A percentile compares a stretch with the other conserved stretches of the same genome.
phyloP scores from a whole-genome alignment of 2,113 vertebrate genomes.

The Paradisaea rubra region DNA sequence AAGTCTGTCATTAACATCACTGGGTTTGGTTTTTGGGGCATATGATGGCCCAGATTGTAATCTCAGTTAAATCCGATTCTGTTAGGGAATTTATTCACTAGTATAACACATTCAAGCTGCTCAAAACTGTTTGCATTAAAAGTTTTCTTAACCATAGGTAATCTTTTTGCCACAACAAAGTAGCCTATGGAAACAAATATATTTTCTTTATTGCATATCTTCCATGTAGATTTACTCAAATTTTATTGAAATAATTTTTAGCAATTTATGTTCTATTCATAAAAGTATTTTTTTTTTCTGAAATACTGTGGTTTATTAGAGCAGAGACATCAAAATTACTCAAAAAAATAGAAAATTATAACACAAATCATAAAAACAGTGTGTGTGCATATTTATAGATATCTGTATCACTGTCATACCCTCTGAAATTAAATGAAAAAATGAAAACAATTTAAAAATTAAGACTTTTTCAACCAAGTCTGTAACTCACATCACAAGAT shows the following conservation, averaged over 20 bases:
- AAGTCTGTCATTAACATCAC: constrained; percentile 56
- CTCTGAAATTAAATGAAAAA: not conserved
- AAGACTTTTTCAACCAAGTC: not conserved
- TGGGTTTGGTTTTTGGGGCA: constrained; percentile 57
- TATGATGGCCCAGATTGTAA: constrained; percentile 63
- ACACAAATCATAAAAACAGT: not conserved
- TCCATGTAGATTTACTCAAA: not conserved
- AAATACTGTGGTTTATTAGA: not conserved
- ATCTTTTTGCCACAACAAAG: not conserved
- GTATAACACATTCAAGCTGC: constrained; percentile 32
- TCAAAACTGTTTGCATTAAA: constrained; percentile 29
- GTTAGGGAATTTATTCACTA: constrained; percentile 45
- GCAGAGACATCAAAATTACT: not conserved
- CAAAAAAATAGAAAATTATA: not conserved
- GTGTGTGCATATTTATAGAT: not conserved
- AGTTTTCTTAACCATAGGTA: constrained; percentile 23
- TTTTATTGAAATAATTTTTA: not conserved
- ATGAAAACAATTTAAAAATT: not conserved
- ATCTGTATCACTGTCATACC: not conserved
- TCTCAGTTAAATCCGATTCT: constrained; percentile 62
- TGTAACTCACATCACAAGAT: not conserved
- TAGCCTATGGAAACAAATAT: not conserved
- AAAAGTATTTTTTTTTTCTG: not conserved
- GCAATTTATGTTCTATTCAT: not conserved
- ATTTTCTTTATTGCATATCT: not conserved